Percentiles rank a stretch among this genome's conserved stretches.
Conservation (phyloP, 2,113 vertebrate genomes). For the Microcebus lehilahytsara region DNA sequence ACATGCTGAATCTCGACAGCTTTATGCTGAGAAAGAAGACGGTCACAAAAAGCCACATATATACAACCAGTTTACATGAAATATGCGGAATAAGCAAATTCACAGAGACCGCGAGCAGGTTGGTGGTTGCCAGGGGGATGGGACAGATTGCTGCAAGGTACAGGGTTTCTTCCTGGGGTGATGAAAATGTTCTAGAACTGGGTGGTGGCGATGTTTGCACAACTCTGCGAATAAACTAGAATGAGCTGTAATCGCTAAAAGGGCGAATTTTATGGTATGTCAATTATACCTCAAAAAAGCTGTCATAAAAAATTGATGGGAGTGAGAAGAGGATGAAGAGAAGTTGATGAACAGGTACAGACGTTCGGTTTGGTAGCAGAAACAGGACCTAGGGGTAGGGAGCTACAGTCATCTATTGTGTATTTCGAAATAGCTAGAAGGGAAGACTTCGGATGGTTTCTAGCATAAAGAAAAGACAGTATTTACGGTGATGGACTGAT, state of each 20-base stretch:
- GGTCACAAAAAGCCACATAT: background rate
- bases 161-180: background rate
- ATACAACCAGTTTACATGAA: too few relatives aligned
- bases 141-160: background rate
- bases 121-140: background rate
- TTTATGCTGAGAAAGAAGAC: background rate
- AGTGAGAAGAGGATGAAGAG: background rate
- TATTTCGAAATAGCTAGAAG: too few relatives aligned
- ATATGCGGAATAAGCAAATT: background rate
- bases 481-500: too few relatives aligned
- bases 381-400: background rate
- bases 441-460: too few relatives aligned
- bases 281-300: background rate
- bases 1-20: background rate
- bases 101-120: too few relatives aligned
- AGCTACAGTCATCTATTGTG: too few relatives aligned
- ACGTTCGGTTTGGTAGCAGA: fast-evolving
- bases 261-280: background rate
- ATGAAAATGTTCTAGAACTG: background rate
- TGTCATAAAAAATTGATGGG: background rate
- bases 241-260: background rate
- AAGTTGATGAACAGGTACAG: too few relatives aligned
- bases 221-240: background rate
- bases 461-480: too few relatives aligned
- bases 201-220: background rate